Evolutionary conservation across 1,140 invertebrate species (phyloP).

Genomic region (Penaeus indicus): DNA sequence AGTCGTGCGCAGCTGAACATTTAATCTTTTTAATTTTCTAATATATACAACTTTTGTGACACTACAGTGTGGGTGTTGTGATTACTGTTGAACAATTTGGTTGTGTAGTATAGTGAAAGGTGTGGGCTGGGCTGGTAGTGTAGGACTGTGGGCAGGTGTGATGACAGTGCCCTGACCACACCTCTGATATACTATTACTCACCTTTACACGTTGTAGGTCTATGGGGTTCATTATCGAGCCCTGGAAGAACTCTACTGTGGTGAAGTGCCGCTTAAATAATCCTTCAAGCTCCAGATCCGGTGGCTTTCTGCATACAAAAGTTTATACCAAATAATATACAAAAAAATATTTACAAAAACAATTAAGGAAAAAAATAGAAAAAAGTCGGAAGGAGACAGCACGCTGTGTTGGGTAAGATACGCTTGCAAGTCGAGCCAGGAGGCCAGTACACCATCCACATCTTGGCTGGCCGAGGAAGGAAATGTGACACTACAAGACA

Average conservation of each 20-base stretch:
- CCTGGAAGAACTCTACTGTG: constrained; percentile 99
- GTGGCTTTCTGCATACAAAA: constrained; percentile 72
- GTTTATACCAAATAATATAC: constrained; percentile 58
- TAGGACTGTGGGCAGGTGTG: constrained; percentile 13
- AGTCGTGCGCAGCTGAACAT: no score
- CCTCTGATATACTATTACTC: constrained; percentile 71
- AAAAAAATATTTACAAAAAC: constrained; percentile 55
- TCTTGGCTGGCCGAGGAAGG: no score
- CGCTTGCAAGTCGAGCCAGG: constrained; percentile 57
- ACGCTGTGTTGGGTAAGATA: constrained; percentile 45
- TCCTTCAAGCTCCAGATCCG: constrained; percentile 97
- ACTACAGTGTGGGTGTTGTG: no score
- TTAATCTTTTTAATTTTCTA: no score
- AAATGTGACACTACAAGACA: no score
- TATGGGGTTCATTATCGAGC: constrained; percentile 99
- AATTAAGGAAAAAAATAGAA: constrained; percentile 28
- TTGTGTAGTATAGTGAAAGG: constrained; percentile 23
- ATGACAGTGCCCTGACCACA: constrained; percentile 50
- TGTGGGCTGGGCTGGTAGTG: constrained; percentile 39
- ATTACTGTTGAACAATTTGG: not conserved
- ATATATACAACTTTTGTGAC: no score
- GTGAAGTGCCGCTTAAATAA: constrained; percentile 99
- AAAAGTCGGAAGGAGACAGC: constrained; percentile 41
- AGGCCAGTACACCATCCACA: constrained; percentile 40
- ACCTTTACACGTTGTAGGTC: constrained; percentile 99